Base-by-base conservation (phyloP, 2,113 vertebrate genomes). In the Vombatus ursinus region DNA sequence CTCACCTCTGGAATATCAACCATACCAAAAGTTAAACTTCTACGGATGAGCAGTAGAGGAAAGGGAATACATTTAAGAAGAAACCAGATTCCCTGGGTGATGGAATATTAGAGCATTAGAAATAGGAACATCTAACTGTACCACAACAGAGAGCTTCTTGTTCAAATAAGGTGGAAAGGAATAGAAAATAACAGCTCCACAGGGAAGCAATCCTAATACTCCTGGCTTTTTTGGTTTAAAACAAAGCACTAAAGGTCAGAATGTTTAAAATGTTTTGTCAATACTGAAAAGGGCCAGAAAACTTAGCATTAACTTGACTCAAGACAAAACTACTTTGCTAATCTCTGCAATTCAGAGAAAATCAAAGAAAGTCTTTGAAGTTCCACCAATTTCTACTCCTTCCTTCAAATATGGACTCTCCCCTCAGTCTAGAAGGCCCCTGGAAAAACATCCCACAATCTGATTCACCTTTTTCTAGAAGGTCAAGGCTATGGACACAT, bases 1-100 rank as follows among this genome's bases (percentile, higher is more conserved):
- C 6, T 44, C 37, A 84, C 93, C 53, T 48, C 97, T 97, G 97
- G 50, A 93, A 89, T 3, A 22, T 89, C 92, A 57, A 50, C 4
- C 52, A 77, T 8, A 49, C 7, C 31, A 31, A 90, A 31, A 12
- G 8, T 50, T 50, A 24, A 57, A 5, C 50, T 93, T 26, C 91
- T 2, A 47, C 61, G 28, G 6, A 25, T 0, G 23, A 24, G 37
- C n/a, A 84, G 8, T 5, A 44, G 31, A 24, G 0, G 0, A 28
- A 0, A 3, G 0, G 25, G 49, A 49, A 37, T 22, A 3, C 0
- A 12, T 0, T 44, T 50, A 49, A 89, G 44, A 51, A 44, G 95
- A 50, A 91, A 84, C 16, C 16, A 16, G 0, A 61, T 47, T 28
- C 3, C 8, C 26, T 0, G 31, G 90, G 50, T 22, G 19, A 53